Conservation (phyloP, 53 echinoderm and acorn worm genomes). For the Zoroaster sp. region DNA sequence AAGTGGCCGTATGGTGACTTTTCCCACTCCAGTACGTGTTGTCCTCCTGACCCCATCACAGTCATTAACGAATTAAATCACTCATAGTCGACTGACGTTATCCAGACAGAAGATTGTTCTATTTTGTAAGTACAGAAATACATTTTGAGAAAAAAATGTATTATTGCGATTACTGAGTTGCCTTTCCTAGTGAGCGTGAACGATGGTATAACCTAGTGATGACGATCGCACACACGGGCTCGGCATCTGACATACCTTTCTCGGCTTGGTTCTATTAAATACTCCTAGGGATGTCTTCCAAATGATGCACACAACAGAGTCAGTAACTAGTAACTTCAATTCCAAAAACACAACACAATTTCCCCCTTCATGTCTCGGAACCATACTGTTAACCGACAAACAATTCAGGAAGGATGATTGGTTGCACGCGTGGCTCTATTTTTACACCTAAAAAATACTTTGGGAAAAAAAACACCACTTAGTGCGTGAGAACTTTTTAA, state of each 20-base stretch:
- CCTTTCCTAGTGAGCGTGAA: neutral
- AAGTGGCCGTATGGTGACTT: neutral
- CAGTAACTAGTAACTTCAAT: constrained; percentile 37
- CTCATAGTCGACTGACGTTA: neutral
- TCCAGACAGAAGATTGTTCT: neutral
- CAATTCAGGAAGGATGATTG: constrained; percentile 8
- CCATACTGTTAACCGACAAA: constrained; percentile 20
- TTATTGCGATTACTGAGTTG: neutral
- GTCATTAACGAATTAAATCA: neutral
- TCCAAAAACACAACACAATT: constrained; percentile 33
- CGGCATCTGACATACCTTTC: constrained; percentile 28
- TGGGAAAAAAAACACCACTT: neutral
- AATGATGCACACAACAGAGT: constrained; percentile 45
- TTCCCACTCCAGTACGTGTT: neutral
- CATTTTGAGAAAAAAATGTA: neutral
- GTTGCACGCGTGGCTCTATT: constrained; percentile 41
- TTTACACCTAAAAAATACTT: constrained; percentile 5
- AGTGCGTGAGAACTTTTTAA: neutral
- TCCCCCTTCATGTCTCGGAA: neutral
- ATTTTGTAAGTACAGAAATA: neutral
- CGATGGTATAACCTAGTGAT: neutral
- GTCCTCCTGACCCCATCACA: neutral
- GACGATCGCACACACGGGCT: constrained; percentile 16
- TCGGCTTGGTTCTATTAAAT: constrained; percentile 20
- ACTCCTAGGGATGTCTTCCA: neutral